Percentiles rank a stretch among this genome's conserved stretches.
These are phyloP conservation scores for Parelbella ahira DNA, from an alignment of 2,888 invertebrate genomes.

Conservation along the genomic window DNA sequence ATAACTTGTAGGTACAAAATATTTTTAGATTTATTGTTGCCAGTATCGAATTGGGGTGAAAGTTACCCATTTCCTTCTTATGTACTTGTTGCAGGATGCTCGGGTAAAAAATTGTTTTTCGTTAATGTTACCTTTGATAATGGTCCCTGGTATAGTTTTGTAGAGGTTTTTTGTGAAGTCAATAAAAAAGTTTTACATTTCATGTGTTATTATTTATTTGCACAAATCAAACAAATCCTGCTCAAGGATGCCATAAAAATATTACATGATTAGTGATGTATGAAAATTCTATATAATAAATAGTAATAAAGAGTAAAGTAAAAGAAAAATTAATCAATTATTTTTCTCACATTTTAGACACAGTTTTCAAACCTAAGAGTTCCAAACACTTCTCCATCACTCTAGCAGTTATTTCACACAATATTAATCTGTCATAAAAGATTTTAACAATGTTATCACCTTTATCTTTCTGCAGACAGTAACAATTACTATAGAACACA, in stretches of 20 bases:
- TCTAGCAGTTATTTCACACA: conserved; percentile 95
- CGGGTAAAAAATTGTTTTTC: conserved; percentile 31
- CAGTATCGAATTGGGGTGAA: conserved; percentile 1
- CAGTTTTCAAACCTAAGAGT: conserved; percentile 94
- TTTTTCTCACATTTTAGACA: conserved; percentile 89
- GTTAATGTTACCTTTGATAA: conserved; percentile 60
- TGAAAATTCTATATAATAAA: neutral
- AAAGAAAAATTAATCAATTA: too few relatives aligned
- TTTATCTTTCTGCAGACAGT: conserved; percentile 96
- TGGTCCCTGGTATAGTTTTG: conserved; percentile 74
- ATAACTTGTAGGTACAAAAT: conserved; percentile 20
- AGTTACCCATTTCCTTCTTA: conserved; percentile 11
- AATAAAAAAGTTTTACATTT: conserved; percentile 53
- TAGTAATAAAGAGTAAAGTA: neutral
- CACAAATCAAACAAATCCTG: too few relatives aligned
- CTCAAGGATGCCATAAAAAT: too few relatives aligned
- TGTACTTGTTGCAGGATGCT: conserved; percentile 8
- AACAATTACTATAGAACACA: conserved; percentile 98
- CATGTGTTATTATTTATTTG: conserved; percentile 29
- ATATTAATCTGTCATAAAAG: conserved; percentile 91
- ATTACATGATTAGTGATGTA: conserved; percentile 1
- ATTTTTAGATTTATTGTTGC: conserved; percentile 24
- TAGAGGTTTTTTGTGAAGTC: conserved; percentile 74
- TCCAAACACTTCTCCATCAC: conserved; percentile 93
- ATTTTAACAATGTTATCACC: conserved; percentile 90